Percentiles rank a stretch among this genome's conserved stretches.
Evolutionary conservation across 1,140 invertebrate genomes (phyloP).

Genomic region (Papilio aristodemus): DNA sequence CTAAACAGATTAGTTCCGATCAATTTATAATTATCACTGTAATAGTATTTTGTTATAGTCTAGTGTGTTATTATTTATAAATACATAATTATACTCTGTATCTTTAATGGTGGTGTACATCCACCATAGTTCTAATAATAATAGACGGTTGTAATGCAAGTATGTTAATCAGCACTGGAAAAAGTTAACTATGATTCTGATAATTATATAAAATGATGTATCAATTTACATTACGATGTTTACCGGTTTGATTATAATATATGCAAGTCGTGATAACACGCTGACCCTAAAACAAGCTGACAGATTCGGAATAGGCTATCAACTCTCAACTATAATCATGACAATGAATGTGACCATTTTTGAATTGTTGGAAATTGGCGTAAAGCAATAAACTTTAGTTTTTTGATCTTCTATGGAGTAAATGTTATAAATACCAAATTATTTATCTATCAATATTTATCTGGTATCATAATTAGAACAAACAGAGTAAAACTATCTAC

Average conservation of each 20-base stretch:
- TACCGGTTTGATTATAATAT: background rate
- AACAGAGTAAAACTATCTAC: no score
- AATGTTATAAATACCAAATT: no score
- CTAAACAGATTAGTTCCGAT: no score
- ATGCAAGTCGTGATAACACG: slow-evolving; percentile 37
- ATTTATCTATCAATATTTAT: no score
- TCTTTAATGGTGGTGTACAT: background rate
- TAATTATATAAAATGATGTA: background rate
- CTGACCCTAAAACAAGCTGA: slow-evolving; percentile 42
- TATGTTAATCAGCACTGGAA: background rate
- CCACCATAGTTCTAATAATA: background rate
- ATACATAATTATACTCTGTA: no score
- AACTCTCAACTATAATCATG: background rate
- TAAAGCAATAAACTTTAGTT: no score
- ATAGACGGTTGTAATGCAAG: background rate
- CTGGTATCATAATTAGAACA: no score
- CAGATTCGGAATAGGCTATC: slow-evolving; percentile 43
- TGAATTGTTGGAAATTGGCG: background rate
- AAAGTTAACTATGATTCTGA: background rate
- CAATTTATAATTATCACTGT: no score
- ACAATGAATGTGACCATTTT: background rate
- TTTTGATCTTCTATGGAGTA: no score
- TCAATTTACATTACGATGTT: background rate
- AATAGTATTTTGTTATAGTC: no score
- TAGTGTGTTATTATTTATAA: no score